phyloP scores from a whole-genome alignment of 2,113 vertebrate genomes.

The Lampris megalopsis region DNA sequence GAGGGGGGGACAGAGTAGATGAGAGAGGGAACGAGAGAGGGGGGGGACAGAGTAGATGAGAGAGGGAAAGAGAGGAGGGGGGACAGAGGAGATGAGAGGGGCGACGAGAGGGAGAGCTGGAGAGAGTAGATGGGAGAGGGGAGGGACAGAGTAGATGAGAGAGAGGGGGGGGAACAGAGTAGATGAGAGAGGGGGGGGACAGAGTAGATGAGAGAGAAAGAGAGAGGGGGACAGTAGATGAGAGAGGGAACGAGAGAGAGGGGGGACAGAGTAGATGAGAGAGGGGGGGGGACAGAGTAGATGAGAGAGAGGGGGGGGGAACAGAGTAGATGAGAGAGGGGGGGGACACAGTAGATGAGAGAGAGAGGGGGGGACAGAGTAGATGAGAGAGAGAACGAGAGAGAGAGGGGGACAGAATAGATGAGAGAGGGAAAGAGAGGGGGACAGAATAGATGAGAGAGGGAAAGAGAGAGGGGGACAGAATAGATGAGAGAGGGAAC shows the following conservation, averaged over 20 bases:
- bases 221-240: background rate
- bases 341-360: too few species aligned
- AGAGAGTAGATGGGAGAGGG: background rate
- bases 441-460: too few species aligned
- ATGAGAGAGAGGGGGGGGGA: background rate
- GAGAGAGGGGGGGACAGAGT: too few species aligned
- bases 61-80: background rate
- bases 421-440: too few species aligned
- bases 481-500: too few species aligned
- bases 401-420: too few species aligned
- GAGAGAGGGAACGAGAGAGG: background rate
- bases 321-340: too few species aligned
- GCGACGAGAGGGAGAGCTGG: too few species aligned
- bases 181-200: background rate
- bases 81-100: background rate
- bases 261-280: background rate
- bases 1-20: background rate
- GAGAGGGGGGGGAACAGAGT: background rate
- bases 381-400: too few species aligned
- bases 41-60: background rate
- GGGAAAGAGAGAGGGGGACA: too few species aligned
- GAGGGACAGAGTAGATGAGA: background rate
- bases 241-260: background rate
- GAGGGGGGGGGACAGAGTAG: background rate
- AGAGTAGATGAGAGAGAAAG: background rate